Evolutionary conservation across 2,797 vertebrate genomes (phyloP), one percentile per base, ranked within the genome.

Genomic region (Remorina albescens): DNA sequence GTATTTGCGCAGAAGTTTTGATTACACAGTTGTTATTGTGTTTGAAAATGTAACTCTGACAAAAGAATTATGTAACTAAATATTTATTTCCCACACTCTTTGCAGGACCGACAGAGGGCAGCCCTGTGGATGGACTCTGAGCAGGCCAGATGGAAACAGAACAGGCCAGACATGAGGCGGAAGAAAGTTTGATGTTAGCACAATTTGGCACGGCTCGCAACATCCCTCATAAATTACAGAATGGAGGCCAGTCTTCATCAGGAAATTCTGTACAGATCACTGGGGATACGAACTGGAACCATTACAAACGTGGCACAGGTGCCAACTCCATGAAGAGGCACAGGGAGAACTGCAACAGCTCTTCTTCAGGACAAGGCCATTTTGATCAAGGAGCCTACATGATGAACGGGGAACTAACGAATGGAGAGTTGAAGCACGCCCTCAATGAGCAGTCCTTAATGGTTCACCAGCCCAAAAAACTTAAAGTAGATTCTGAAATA

Each of bases 91-190:
- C 28, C 16, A 65, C 21, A 68, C 80, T 81, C 47, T 68, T 92
- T 92, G 71, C 93, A 98, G 96, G 94, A 96, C 92, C 79, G 91
- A 95, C 84, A 91, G 87, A 96, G 95, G 95, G 95, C 95, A 98
- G 95, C 94, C 94, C 94, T 90, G 95, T 98, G 97, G 96, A 99
- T 99, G 98, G 97, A 96, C 95, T 92, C 93, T 95, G 93, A 97
- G 94, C 95, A 96, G 96, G 95, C 97, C 97, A 97, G 96, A 99
- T 99, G 98, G 98, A 99, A 98, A 96, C 95, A 95, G 96, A 97
- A 88, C 95, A 96, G 94, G 93, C 92, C 93, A 96, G 93, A 91
- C 95, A 99, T 97, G 96, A 94, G 94, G 96, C 96, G 86, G 95
- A 97, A 96, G 96, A 96, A 95, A 96, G 93, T 95, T 92, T 95